Evolutionary conservation across 2,888 invertebrate species (phyloP).

Genomic region (Phorcus lineatus): DNA sequence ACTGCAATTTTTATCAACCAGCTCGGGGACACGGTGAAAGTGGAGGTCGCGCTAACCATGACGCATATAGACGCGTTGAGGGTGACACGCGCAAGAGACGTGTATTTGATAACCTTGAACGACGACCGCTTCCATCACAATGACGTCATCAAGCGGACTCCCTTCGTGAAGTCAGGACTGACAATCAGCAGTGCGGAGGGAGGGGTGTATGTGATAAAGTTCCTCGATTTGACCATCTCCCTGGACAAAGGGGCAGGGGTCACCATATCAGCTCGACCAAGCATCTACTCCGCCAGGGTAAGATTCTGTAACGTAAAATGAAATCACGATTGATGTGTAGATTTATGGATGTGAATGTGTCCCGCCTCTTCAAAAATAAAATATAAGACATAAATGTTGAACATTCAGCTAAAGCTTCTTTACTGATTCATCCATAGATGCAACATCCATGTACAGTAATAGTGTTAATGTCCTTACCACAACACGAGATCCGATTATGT

Average conservation of each 20-base stretch:
- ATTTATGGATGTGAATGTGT: too few species aligned
- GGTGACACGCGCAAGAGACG: not conserved
- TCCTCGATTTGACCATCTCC: not conserved
- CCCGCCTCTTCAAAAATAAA: too few species aligned
- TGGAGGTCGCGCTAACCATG: too few species aligned
- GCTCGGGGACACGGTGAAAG: too few species aligned
- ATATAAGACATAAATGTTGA: too few species aligned
- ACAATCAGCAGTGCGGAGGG: not conserved
- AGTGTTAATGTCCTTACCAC: too few species aligned
- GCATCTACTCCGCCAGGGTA: conserved; percentile 7
- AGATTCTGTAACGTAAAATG: not conserved
- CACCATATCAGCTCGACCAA: not conserved
- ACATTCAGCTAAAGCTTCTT: too few species aligned
- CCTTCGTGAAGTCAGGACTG: not conserved
- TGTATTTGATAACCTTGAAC: not conserved
- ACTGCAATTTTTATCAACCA: too few species aligned
- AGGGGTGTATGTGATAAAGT: not conserved
- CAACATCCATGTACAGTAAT: too few species aligned
- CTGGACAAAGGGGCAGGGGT: not conserved
- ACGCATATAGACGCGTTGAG: not conserved
- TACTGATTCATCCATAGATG: too few species aligned
- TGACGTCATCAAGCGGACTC: not conserved
- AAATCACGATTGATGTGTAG: too few species aligned
- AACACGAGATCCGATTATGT: too few species aligned
- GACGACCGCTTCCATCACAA: not conserved